Evolutionary conservation across 2,113 vertebrate species (phyloP), one percentile per base, ranked within the genome.

Genomic region (sheep (Ovis aries)): DNA sequence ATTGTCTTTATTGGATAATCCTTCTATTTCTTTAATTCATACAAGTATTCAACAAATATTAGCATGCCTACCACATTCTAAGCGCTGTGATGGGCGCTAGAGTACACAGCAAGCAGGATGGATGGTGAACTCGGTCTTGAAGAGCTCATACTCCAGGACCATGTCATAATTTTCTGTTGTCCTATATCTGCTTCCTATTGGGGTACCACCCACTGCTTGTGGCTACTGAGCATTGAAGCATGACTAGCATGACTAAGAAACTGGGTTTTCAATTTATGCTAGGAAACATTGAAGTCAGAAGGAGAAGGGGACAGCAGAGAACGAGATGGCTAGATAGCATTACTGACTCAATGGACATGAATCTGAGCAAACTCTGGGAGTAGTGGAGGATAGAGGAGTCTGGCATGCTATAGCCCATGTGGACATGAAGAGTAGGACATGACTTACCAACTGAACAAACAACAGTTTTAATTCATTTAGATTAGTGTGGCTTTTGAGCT

Each of bases 91-190:
- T 33, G 2, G 45, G 7, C 3, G 5, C 2, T 14, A 19, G 48
- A 71, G 45, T 27, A 43, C 9, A 94, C 5, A 64, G 21, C 33
- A 48, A 74, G 21, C 7, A 52, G 4, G 12, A 64, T 25, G 15
- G n/a, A n/a, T 0, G 3, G 15, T 57, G 74, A 57, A 2, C n/a
- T n/a, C 6, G 2, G 13, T 4, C 19, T 31, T 77, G 2, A 7
- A 78, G 60, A 88, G 27, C 6, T n/a, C 84, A 6, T 27, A 14
- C 67, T 87, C 36, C 59, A 14, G 23, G 27, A 33, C 6, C 52
- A 2, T 0, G 0, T 23, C 45, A 80, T 57, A 84, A 36, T 25
- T 88, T 52, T 82, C 21, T 55, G 12, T 48, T 33, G 1, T 25
- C 21, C 21, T 53, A 0, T 45, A 45, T 53, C 4, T 74, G 16